Conservation (phyloP, 1,140 invertebrate genomes). For the Trachelipus rathkii region DNA sequence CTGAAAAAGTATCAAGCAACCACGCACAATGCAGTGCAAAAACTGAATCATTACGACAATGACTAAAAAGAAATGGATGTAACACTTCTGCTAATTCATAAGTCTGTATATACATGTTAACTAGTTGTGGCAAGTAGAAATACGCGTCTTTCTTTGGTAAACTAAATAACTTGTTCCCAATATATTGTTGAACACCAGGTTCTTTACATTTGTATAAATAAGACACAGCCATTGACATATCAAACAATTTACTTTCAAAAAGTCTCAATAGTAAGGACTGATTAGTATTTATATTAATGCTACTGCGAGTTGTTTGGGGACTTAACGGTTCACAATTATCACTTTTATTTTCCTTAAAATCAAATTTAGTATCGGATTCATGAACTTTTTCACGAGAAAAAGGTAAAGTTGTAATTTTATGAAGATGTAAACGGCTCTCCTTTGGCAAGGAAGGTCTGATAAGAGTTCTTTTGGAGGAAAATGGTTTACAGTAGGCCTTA, state of each 20-base stretch:
- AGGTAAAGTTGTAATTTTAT: neutral
- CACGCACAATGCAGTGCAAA: conserved; percentile 93
- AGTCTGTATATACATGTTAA: conserved; percentile 98
- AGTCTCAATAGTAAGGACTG: conserved; percentile 72
- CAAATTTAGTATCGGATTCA: neutral
- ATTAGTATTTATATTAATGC: conserved; percentile 47
- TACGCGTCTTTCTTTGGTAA: conserved; percentile 88
- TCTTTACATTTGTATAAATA: conserved; percentile 99
- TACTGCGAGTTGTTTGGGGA: neutral
- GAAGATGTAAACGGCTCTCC: neutral
- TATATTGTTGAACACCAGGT: conserved; percentile 90
- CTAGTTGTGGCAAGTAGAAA: conserved; percentile 94
- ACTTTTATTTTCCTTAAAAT: conserved; percentile 10
- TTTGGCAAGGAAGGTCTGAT: neutral
- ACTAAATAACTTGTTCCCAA: conserved; percentile 81
- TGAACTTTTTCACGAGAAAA: conserved; percentile 1
- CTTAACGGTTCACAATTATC: neutral
- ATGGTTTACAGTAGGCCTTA: neutral
- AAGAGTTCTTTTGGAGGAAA: conserved; percentile 1
- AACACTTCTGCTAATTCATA: conserved; percentile 90
- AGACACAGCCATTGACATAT: conserved; percentile 95
- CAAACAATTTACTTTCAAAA: conserved; percentile 94
- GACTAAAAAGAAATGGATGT: conserved; percentile 89
- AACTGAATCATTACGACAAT: conserved; percentile 86
- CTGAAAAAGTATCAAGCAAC: conserved; percentile 89